phyloP scores from a whole-genome alignment of 2,888 invertebrate species.

The Labia minor region DNA sequence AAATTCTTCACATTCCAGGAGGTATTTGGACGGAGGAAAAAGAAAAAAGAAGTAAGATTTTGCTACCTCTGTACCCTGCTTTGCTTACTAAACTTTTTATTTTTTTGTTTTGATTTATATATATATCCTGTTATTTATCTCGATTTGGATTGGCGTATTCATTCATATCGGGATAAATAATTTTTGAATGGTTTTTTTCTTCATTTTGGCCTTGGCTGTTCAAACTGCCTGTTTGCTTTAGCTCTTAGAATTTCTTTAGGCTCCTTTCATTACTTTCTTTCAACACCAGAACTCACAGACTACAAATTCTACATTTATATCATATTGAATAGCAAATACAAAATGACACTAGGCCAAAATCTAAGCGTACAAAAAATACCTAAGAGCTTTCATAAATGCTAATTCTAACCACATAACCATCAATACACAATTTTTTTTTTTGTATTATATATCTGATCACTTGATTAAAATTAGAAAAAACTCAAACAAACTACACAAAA shows the following conservation, averaged over 20 bases:
- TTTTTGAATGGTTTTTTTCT: background rate
- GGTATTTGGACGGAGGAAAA: constrained; percentile 93
- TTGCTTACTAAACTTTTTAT: constrained; percentile 2
- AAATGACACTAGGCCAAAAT: too few relatives aligned
- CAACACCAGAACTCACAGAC: background rate
- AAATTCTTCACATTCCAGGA: constrained; percentile 49
- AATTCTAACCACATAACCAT: too few relatives aligned
- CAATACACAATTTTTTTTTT: too few relatives aligned
- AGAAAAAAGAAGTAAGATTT: constrained; percentile 92
- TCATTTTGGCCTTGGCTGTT: background rate
- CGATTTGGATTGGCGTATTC: too few relatives aligned
- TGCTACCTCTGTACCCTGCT: constrained; percentile 21
- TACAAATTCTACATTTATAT: background rate
- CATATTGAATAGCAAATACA: too few relatives aligned
- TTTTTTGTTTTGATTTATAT: background rate
- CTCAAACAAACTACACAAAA: background rate
- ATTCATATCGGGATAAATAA: background rate
- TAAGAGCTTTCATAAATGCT: too few relatives aligned
- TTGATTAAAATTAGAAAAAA: too few relatives aligned
- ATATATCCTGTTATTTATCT: background rate
- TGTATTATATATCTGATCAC: too few relatives aligned
- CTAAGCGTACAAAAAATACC: too few relatives aligned
- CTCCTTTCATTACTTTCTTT: constrained; percentile 13
- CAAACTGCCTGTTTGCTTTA: background rate
- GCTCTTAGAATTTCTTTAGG: constrained; percentile 7